Conservation (phyloP, 1,140 invertebrate genomes). For the Cherax destructor region DNA sequence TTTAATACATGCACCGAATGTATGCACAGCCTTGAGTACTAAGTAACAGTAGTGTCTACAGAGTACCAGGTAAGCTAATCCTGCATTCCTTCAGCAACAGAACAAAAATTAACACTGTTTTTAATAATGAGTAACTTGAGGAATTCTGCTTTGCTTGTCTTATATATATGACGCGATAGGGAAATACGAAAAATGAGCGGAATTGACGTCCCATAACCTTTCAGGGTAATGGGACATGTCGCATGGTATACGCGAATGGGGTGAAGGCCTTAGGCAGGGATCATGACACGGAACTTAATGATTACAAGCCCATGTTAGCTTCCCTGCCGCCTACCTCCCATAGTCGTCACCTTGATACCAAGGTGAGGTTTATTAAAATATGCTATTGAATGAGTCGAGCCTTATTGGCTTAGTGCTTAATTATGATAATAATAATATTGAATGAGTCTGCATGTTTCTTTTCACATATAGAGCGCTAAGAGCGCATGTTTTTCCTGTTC, state of each 20-base stretch:
- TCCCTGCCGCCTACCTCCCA: constrained; percentile 43
- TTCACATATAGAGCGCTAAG: no score
- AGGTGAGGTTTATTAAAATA: constrained; percentile 22
- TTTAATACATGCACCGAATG: neutral
- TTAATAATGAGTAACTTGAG: neutral
- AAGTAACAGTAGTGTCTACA: neutral
- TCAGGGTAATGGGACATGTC: constrained; percentile 53
- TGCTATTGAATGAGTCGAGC: neutral
- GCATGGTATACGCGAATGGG: constrained; percentile 46
- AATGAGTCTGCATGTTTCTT: no score
- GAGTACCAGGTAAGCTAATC: neutral
- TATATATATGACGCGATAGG: neutral
- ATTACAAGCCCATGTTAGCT: constrained; percentile 56
- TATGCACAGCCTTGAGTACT: neutral
- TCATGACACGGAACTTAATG: constrained; percentile 39
- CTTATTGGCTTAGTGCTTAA: neutral
- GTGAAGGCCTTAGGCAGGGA: constrained; percentile 42
- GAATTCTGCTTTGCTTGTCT: neutral
- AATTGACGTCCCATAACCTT: constrained; percentile 27
- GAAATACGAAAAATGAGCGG: neutral
- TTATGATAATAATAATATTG: no score
- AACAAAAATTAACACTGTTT: neutral
- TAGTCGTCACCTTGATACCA: constrained; percentile 40
- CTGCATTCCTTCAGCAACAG: neutral
- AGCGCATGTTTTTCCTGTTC: neutral